Base-by-base conservation (phyloP, 2,113 vertebrate genomes). In the Riparia riparia region DNA sequence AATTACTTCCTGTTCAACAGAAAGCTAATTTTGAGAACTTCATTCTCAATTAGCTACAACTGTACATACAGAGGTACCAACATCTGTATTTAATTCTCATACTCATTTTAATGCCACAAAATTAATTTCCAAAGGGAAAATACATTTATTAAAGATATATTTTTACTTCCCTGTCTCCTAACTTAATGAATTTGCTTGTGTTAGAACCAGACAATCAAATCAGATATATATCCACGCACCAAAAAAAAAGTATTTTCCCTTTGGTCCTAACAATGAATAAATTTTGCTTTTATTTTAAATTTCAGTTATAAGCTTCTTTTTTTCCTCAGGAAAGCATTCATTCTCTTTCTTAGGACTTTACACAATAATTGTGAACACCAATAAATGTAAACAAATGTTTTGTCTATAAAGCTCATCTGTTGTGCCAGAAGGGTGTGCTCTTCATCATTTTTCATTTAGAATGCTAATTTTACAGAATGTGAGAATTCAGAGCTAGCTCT, bases 371-470 rank as follows among this genome's bases (percentile, higher is more conserved):
- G 41, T 82, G 82, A 91, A 77, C 14, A 84, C 8, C 82, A 34
- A 83, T 28, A 66, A 88, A 61, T 19, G 51, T 22, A 71, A 76
- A 90, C 14, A 73, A 95, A 77, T 69, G 17, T 65, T 84, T 85
- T 79, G 61, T 49, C 49, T 91, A 85, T 84, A 86, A 89, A 89
- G 56, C 53, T 91, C 83, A 68, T 87, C 50, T 91, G 47, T 51
- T 79, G 49, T 92, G 51, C 69, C 80, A 95, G 86, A 95, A 96
- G 77, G n/a, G 45, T 71, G 28, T 85, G 73, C 24, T 87, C 49
- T 84, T 79, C 57, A 18, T 89, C 2, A 79, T 82, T 91, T 93
- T 91, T 91, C 89, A 91, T 82, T 89, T 60, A 89, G 69, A 91
- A 88, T 50, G 54, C 10, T 82, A 76, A 91, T 93, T 94, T 84